Evolutionary conservation across 2,113 vertebrate species (phyloP), one percentile per base, ranked within the genome.

Genomic region (Nanorana parkeri): DNA sequence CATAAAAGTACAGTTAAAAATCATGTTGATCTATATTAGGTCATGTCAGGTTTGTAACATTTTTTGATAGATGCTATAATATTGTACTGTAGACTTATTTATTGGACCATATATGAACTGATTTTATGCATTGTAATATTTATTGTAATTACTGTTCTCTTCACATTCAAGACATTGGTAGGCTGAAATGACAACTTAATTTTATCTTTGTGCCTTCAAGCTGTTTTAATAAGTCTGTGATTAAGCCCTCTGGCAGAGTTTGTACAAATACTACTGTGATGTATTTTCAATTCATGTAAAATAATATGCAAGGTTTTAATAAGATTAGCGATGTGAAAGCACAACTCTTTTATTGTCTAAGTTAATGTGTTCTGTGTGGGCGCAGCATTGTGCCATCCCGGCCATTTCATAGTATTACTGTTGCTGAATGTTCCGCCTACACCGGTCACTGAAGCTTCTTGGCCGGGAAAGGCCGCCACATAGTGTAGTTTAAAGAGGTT

Each of bases 281-380:
- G 41, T 47, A 74, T 11, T 60, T 74, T 63, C 29, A 28, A 23
- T 63, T 64, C 13, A 52, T 51, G 36, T 77, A 52, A 52, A 21
- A 61, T 36, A 74, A 29, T 55, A 36, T 74, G 71, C 71, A 63
- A 51, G 63, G 58, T 64, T 51, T 47, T 51, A 77, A 64, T 63
- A 23, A 21, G 55, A 28, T 77, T 77, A 65, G 36, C 61, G 52
- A 63, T 52, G 10, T 28, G 58, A 41, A 19, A 1, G 58, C 60
- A 77, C 75, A 77, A 77, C 75, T 52, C 13, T 19, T 47, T 32
- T 54, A 77, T 77, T 77, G 75, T 77, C 75, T 20, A 6, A 52
- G 23, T 28, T 77, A 77, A 65, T 63, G 41, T 63, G 21, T 64
- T 19, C 23, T 32, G 36, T 28, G 58, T 28, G 61, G 63, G 61